Evolutionary conservation across 2,888 invertebrate species (phyloP).

Genomic region (Aromia moschata): DNA sequence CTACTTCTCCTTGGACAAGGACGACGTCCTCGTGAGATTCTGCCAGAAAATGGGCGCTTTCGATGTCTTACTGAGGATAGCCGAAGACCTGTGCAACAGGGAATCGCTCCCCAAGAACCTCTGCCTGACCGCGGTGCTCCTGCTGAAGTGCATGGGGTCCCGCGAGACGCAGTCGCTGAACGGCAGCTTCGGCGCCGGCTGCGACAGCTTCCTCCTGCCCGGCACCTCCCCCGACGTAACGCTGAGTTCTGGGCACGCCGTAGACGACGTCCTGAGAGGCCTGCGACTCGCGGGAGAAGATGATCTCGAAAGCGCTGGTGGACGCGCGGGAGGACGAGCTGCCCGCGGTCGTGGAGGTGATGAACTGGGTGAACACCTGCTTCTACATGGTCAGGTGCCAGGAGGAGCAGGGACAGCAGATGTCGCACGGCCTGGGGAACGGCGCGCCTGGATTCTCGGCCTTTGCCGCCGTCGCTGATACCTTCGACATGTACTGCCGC

Average conservation of each 20-base stretch:
- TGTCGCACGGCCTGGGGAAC: slow-evolving; percentile 29
- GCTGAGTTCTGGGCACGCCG: neutral
- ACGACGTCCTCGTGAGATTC: slow-evolving; percentile 43
- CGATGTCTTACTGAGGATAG: slow-evolving; percentile 41
- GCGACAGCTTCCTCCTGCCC: slow-evolving; percentile 14
- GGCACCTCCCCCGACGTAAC: neutral
- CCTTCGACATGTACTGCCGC: slow-evolving; percentile 35
- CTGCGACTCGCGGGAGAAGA: slow-evolving; percentile 41
- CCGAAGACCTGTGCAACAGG: slow-evolving; percentile 40
- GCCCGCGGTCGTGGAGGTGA: slow-evolving; percentile 41
- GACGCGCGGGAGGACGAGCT: slow-evolving; percentile 37
- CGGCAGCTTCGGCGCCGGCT: slow-evolving; percentile 20
- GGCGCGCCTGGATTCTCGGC: slow-evolving; percentile 32
- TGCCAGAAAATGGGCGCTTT: slow-evolving; percentile 43
- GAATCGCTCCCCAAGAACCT: slow-evolving; percentile 39
- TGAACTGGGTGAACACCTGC: slow-evolving; percentile 43
- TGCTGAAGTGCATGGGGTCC: slow-evolving; percentile 44
- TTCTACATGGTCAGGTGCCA: slow-evolving; percentile 38
- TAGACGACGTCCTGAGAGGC: slow-evolving; percentile 30
- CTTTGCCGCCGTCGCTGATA: slow-evolving; percentile 36
- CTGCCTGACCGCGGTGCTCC: slow-evolving; percentile 44
- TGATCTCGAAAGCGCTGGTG: slow-evolving; percentile 45
- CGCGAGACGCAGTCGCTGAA: slow-evolving; percentile 5
- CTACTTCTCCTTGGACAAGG: slow-evolving; percentile 38
- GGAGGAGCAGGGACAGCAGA: slow-evolving; percentile 29